Evolutionary conservation across 1,140 invertebrate species (phyloP).

Genomic region (Heterodera schachtii): DNA sequence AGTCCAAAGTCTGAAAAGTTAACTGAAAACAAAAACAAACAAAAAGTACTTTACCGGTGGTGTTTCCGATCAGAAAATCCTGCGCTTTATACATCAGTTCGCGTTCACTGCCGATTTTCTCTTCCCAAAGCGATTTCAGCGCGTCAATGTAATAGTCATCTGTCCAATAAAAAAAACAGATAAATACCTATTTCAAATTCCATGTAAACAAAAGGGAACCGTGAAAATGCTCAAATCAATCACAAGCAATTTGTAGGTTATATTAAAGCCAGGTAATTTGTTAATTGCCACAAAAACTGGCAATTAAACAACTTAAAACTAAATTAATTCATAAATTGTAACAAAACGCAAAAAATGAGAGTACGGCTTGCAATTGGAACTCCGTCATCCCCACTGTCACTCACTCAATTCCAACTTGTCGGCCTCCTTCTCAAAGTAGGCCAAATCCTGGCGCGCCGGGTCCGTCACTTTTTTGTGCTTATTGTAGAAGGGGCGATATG

Average conservation of each 20-base stretch:
- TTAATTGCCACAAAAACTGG: no score
- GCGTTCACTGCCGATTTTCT: slow-evolving; percentile 60
- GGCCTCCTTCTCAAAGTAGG: slow-evolving; percentile 63
- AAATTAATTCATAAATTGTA: no score
- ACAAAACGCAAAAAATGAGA: no score
- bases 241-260: no score
- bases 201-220: no score
- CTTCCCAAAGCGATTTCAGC: slow-evolving; percentile 54
- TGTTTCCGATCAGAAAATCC: slow-evolving; percentile 53
- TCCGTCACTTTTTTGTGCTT: slow-evolving; percentile 63
- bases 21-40: not conserved
- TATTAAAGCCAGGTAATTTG: no score
- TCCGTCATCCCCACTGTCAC: not conserved
- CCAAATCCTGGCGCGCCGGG: slow-evolving; percentile 58
- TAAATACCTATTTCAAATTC: slow-evolving; percentile 9
- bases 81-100: slow-evolving; percentile 60
- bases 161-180: slow-evolving; percentile 37
- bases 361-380: no score
- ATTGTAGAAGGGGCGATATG: slow-evolving; percentile 37
- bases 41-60: not conserved
- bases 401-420: slow-evolving; percentile 56
- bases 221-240: no score
- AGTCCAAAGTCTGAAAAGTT: slow-evolving; percentile 50
- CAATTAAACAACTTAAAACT: no score
- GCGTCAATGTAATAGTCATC: slow-evolving; percentile 62